Evolutionary conservation across 2,797 vertebrate species (phyloP).

Genomic region (Rhinichthys osculus): DNA sequence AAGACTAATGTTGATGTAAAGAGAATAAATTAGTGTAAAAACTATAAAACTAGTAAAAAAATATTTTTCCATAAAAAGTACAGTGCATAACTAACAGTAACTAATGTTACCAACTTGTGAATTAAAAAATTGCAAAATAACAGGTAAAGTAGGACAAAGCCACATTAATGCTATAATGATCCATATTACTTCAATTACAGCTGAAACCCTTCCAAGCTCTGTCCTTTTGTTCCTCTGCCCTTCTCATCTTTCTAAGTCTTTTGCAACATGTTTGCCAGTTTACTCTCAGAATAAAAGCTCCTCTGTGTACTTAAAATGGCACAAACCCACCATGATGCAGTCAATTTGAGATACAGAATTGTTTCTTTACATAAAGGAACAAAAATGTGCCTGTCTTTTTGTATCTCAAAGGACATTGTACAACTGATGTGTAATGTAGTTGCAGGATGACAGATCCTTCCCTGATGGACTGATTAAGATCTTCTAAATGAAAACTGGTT

Average conservation of each 20-base stretch:
- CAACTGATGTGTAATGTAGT: not conserved
- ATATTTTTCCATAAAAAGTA: not conserved
- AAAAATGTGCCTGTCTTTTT: not conserved
- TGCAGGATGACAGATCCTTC: not conserved
- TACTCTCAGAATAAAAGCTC: not conserved
- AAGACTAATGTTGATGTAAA: not conserved
- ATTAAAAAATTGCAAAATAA: not conserved
- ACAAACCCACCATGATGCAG: too few species aligned
- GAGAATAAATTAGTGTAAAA: not conserved
- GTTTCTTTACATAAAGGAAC: not conserved
- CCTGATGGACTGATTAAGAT: not conserved
- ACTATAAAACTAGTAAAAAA: not conserved
- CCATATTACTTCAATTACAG: not conserved
- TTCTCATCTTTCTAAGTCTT: not conserved
- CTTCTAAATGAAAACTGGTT: not conserved
- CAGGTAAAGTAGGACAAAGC: not conserved
- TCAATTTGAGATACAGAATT: not conserved
- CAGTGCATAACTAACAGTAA: not conserved
- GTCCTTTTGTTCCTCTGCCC: not conserved
- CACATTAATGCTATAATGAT: not conserved
- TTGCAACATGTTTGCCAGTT: not conserved
- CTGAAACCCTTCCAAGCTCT: not conserved
- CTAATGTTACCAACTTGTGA: not conserved
- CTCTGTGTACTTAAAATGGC: slow-evolving; percentile 15
- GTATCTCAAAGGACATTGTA: not conserved